A percentile compares a stretch with the other conserved stretches of the same genome.
These are phyloP conservation scores for Sabatieria punctata DNA, from an alignment of 2,888 invertebrate genomes.

Conservation along the genomic window DNA sequence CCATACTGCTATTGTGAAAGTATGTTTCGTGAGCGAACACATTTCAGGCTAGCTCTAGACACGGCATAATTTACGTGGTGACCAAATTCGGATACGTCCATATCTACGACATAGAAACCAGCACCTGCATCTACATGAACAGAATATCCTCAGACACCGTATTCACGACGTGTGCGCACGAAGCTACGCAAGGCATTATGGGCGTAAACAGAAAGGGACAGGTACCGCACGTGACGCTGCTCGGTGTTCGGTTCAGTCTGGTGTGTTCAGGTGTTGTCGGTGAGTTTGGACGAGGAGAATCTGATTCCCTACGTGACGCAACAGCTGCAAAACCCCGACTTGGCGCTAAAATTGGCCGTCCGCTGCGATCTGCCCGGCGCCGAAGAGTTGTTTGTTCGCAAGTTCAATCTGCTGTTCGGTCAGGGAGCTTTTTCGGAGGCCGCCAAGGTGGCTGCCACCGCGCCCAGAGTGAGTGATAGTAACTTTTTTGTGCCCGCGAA, in stretches of 20 bases:
- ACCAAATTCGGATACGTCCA: slow-evolving; percentile 98
- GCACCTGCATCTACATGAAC: slow-evolving; percentile 95
- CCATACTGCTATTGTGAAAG: not conserved
- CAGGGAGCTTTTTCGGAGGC: slow-evolving; percentile 90
- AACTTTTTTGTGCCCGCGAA: not conserved
- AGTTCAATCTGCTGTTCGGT: slow-evolving; percentile 89
- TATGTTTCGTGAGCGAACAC: not conserved
- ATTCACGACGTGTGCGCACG: slow-evolving; percentile 92
- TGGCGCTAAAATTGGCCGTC: slow-evolving; percentile 82
- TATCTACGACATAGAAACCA: slow-evolving; percentile 91
- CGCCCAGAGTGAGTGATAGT: slow-evolving; percentile 51
- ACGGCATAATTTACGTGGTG: slow-evolving; percentile 89
- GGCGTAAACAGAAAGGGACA: slow-evolving; percentile 55
- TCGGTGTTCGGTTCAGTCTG: too few relatives aligned
- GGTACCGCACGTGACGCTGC: slow-evolving; percentile 35
- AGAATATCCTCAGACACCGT: slow-evolving; percentile 94
- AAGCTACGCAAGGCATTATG: slow-evolving; percentile 83
- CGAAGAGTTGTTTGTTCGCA: slow-evolving; percentile 88
- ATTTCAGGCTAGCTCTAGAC: slow-evolving; percentile 65
- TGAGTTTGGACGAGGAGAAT: slow-evolving; percentile 95
- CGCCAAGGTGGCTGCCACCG: slow-evolving; percentile 90
- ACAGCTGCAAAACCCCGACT: slow-evolving; percentile 82
- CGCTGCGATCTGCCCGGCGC: slow-evolving; percentile 82
- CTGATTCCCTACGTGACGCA: slow-evolving; percentile 92
- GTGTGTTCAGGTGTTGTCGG: slow-evolving; percentile 64